Evolutionary conservation across 1,140 invertebrate genomes (phyloP), one percentile per base, ranked within the genome.

Genomic region (Drosophila lacertosa): DNA sequence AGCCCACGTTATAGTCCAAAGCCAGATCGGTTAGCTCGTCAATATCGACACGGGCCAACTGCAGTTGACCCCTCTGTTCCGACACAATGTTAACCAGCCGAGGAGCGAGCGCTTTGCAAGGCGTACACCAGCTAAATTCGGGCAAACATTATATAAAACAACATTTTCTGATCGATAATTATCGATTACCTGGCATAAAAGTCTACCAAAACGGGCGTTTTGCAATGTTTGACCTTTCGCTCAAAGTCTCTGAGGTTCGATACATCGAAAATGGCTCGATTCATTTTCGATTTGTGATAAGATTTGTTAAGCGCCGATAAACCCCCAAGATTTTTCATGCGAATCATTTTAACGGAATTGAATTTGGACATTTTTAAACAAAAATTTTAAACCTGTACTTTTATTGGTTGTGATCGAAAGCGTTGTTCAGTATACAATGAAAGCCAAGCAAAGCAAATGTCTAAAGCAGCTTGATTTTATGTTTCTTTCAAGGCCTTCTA

Each of bases 111-210:
- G 97, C 94, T 86, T 97, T 96, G 90, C 98, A 99, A 0, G 98
- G 98, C 81, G 97, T 97, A 92, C 98, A 99, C 98, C 98, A 99
- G 58, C 97, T 99, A 18, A 3, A 9, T 18, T 7, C 3, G 10
- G 4, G 24, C 6, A 5, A 7, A 26, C 2, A 26, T 26, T 26
- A 6, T 5, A 26, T 7, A 26, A 6, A 26, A 5, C 0, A 2
- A 10, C 3, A 15, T 13, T 13, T 2, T 7, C 44, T 7, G 24
- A 29, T 37, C 2, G 42, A 7, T 16, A 39, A 10, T 11, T 42
- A 32, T n/a, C 16, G 2, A 20, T 98, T 94, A 98, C 97, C 95
- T 97, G 44, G 98, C 98, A 92, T 98, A 97, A 92, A 99, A 99
- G 91, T 99, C 97, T 1, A 99, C 94, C 51, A 99, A 94, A 2